Percentiles rank a stretch among this genome's conserved stretches.
These are phyloP conservation scores for Pogonus chalceus DNA, from an alignment of 1,140 invertebrate species.

Conservation along the genomic window DNA sequence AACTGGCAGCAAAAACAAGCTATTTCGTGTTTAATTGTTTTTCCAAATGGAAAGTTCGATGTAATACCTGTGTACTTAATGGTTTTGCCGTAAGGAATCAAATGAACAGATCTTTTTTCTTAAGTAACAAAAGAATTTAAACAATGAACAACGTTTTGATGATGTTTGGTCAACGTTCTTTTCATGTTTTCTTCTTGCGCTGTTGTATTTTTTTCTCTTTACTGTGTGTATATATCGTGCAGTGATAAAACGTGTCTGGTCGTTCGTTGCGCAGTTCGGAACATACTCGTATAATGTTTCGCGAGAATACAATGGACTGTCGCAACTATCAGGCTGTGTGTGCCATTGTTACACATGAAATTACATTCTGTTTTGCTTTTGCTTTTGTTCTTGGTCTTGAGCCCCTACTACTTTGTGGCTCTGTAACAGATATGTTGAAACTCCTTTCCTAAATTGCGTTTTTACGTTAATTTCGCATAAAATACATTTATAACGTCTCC, in stretches of 20 bases:
- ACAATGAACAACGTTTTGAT: conserved; percentile 3
- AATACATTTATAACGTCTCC: no score
- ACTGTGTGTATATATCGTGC: neutral
- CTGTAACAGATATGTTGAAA: neutral
- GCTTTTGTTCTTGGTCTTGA: neutral
- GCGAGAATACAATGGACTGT: neutral
- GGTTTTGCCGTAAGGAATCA: conserved; percentile 1
- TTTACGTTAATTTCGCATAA: no score
- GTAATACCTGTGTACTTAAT: neutral
- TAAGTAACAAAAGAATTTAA: neutral
- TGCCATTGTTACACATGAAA: conserved; percentile 6
- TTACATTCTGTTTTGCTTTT: conserved; percentile 6
- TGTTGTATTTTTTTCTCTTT: neutral
- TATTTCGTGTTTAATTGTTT: conserved; percentile 2
- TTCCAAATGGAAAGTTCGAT: neutral
- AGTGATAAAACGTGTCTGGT: neutral
- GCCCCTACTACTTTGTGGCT: neutral
- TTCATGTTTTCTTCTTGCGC: conserved; percentile 1
- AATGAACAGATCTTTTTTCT: neutral
- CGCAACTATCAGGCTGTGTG: conserved; percentile 1
- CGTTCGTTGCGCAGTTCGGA: neutral
- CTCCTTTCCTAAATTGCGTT: no score
- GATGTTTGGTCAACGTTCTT: conserved; percentile 5
- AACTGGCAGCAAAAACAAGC: neutral
- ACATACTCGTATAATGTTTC: neutral